Conservation (phyloP, 2,113 vertebrate genomes). For the Hydropotes inermis region DNA sequence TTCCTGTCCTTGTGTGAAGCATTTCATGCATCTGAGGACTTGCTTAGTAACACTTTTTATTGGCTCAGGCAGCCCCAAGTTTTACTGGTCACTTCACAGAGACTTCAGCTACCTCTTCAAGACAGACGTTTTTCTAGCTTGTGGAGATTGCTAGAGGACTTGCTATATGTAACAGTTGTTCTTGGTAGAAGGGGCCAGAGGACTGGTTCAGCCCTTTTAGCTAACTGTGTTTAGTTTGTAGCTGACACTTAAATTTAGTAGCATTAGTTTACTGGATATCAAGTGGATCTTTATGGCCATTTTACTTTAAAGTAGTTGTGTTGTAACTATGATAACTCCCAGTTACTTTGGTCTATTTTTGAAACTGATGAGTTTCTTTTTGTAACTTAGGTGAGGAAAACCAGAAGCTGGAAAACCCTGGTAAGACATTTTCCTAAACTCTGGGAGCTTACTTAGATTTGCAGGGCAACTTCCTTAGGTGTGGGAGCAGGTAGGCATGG, state of each 20-base stretch:
- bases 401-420: constrained; percentile 65
- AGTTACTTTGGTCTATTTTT: not conserved
- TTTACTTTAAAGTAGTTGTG: not conserved
- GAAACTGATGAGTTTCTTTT: constrained; percentile 39
- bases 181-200: not conserved
- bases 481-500: not conserved
- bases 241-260: not conserved
- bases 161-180: not conserved
- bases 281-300: not conserved
- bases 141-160: not conserved
- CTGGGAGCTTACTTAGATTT: not conserved
- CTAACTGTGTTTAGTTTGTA: not conserved
- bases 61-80: not conserved
- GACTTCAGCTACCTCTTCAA: not conserved
- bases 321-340: not conserved
- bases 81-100: not conserved
- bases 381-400: constrained; percentile 53
- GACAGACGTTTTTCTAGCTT: not conserved
- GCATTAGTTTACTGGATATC: not conserved
- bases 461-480: not conserved
- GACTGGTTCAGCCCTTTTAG: not conserved
- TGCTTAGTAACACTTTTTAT: not conserved
- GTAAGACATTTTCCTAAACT: constrained; percentile 56
- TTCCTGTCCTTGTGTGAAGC: not conserved
- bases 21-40: not conserved